A percentile compares a stretch with the other conserved stretches of the same genome.
Evolutionary conservation across 1,140 invertebrate genomes (phyloP).

Genomic region (Drosophila nannoptera): DNA sequence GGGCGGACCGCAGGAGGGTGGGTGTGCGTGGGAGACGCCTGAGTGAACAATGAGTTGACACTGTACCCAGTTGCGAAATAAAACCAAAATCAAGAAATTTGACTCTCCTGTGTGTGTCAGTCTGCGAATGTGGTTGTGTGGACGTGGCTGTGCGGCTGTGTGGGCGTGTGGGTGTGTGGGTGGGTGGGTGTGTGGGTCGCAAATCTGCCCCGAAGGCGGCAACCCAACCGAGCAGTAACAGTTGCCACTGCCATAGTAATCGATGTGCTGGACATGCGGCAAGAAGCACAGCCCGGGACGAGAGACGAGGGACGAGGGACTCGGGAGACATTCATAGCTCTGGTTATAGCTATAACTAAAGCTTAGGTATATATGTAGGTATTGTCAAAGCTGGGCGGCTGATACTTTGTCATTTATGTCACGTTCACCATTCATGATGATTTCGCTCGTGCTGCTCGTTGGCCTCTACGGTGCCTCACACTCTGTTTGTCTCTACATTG

Average conservation of each 20-base stretch:
- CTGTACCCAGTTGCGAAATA: conserved; percentile 69
- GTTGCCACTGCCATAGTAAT: conserved; percentile 36
- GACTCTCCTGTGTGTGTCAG: conserved; percentile 3
- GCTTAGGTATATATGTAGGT: conserved; percentile 17
- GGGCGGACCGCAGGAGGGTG: background rate
- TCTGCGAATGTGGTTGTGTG: background rate
- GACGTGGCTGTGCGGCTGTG: conserved; percentile 1
- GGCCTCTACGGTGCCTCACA: too few species aligned
- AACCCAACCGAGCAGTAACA: conserved; percentile 38
- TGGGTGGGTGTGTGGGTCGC: conserved; percentile 22
- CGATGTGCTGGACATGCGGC: conserved; percentile 25
- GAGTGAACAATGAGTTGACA: conserved; percentile 61
- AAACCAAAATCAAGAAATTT: conserved; percentile 57
- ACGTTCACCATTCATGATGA: conserved; percentile 77
- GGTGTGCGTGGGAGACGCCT: conserved; percentile 1
- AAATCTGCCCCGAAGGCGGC: conserved; percentile 31
- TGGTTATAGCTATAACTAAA: background rate
- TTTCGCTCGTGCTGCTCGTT: conserved; percentile 51
- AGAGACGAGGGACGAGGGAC: conserved; percentile 18
- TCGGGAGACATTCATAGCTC: conserved; percentile 21
- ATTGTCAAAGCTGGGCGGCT: conserved; percentile 59
- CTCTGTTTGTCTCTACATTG: background rate
- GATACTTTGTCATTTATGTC: conserved; percentile 77
- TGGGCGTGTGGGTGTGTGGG: conserved; percentile 12
- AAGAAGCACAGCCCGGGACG: conserved; percentile 3